Conservation (phyloP, 2,888 invertebrate species). For the Lithophane ornitopus region DNA sequence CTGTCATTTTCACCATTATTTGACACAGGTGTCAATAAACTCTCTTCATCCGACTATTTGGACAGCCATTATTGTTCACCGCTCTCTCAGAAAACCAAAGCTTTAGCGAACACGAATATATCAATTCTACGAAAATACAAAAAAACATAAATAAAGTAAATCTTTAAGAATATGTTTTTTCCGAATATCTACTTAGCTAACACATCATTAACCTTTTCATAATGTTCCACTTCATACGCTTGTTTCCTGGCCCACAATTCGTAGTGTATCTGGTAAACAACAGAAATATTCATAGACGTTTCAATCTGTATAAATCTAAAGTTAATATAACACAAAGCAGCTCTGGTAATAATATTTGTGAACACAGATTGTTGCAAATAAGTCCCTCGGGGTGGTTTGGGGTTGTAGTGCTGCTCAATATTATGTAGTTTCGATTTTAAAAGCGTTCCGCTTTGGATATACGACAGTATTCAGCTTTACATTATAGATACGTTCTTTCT, state of each 20-base stretch:
- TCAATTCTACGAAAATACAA: too few species aligned
- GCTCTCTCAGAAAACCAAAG: not conserved
- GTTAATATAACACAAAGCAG: slow-evolving; percentile 67
- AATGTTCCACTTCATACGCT: slow-evolving; percentile 9
- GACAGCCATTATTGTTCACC: not conserved
- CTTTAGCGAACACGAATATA: not conserved
- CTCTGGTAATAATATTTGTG: slow-evolving; percentile 77
- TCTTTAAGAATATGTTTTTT: not conserved
- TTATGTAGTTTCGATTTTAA: slow-evolving; percentile 71
- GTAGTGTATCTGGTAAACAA: slow-evolving; percentile 31
- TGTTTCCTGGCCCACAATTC: slow-evolving; percentile 24
- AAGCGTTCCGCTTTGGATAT: slow-evolving; percentile 59
- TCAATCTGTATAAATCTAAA: slow-evolving; percentile 59
- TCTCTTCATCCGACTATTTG: not conserved
- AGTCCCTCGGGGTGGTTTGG: slow-evolving; percentile 71
- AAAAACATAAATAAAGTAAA: too few species aligned
- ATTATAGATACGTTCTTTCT: slow-evolving; percentile 20
- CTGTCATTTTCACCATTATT: not conserved
- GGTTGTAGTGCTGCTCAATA: slow-evolving; percentile 66
- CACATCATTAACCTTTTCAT: not conserved
- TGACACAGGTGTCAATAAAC: not conserved
- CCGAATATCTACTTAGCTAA: not conserved
- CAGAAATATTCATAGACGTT: slow-evolving; percentile 49
- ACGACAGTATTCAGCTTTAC: slow-evolving; percentile 39
- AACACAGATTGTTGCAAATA: slow-evolving; percentile 81